These are phyloP conservation scores for Limnephilus marmoratus DNA, from an alignment of 2,888 invertebrate genomes.

Conservation along the genomic window DNA sequence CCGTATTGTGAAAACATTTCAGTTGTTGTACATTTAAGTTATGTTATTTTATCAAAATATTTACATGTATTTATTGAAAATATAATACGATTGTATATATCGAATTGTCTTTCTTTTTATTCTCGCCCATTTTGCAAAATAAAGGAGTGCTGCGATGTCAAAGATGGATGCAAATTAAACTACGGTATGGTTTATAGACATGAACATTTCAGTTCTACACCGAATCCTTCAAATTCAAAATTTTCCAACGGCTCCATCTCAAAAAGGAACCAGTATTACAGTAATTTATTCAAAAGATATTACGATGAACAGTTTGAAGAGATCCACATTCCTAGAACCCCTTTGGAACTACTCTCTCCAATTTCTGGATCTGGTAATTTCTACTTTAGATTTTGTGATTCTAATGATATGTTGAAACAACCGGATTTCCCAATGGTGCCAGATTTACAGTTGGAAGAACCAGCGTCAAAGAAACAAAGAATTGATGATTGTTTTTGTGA, in stretches of 20 bases:
- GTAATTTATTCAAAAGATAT: conserved; percentile 72
- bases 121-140: conserved; percentile 17
- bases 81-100: background rate
- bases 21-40: background rate
- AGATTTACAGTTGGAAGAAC: conserved; percentile 15
- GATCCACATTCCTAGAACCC: conserved; percentile 68
- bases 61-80: conserved; percentile 10
- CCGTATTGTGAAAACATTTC: background rate
- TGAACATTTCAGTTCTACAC: conserved; percentile 24
- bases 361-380: background rate
- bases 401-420: background rate
- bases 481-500: conserved; percentile 70
- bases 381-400: conserved; percentile 4
- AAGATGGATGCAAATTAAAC: background rate
- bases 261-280: conserved; percentile 21
- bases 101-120: conserved; percentile 25
- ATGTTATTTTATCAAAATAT: background rate
- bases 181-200: background rate
- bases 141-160: conserved; percentile 19
- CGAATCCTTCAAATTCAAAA: conserved; percentile 69
- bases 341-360: conserved; percentile 65
- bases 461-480: conserved; percentile 68
- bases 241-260: conserved; percentile 69
- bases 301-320: conserved; percentile 70
- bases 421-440: background rate